phyloP scores from a whole-genome alignment of 2,888 invertebrate species.

The Aleiodes alternator region DNA sequence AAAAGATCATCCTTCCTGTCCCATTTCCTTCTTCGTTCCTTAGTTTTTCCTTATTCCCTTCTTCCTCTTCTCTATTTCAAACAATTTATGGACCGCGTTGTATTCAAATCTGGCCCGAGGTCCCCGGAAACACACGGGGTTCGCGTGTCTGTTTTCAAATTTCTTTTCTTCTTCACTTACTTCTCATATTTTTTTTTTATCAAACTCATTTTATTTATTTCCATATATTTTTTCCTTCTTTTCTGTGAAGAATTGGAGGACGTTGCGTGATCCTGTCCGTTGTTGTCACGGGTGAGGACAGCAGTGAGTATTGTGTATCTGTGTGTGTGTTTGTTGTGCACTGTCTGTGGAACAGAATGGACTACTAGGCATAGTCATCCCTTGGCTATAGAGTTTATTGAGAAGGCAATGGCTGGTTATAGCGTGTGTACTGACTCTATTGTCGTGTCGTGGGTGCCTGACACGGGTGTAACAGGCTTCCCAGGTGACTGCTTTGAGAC shows the following conservation, averaged over 20 bases:
- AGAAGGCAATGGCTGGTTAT: background rate
- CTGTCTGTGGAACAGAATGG: slow-evolving; percentile 4
- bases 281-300: slow-evolving; percentile 18
- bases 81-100: too few species aligned
- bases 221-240: background rate
- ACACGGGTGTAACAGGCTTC: slow-evolving; percentile 32
- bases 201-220: background rate
- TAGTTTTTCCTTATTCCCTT: too few species aligned
- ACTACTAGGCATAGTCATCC: slow-evolving; percentile 16
- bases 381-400: slow-evolving; percentile 18
- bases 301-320: background rate
- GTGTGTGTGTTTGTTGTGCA: background rate
- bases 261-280: slow-evolving; percentile 30
- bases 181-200: background rate
- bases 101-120: too few species aligned
- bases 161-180: slow-evolving; percentile 35
- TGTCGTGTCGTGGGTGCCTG: slow-evolving; percentile 35
- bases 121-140: too few species aligned
- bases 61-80: too few species aligned
- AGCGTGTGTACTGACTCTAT: slow-evolving; percentile 25
- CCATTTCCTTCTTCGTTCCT: too few species aligned
- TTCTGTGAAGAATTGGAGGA: background rate
- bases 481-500: slow-evolving; percentile 32
- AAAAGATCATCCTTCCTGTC: too few species aligned
- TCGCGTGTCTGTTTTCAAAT: slow-evolving; percentile 31